These are phyloP conservation scores for Lagopus leucura DNA, from an alignment of 2,113 vertebrate genomes.

Conservation along the genomic window DNA sequence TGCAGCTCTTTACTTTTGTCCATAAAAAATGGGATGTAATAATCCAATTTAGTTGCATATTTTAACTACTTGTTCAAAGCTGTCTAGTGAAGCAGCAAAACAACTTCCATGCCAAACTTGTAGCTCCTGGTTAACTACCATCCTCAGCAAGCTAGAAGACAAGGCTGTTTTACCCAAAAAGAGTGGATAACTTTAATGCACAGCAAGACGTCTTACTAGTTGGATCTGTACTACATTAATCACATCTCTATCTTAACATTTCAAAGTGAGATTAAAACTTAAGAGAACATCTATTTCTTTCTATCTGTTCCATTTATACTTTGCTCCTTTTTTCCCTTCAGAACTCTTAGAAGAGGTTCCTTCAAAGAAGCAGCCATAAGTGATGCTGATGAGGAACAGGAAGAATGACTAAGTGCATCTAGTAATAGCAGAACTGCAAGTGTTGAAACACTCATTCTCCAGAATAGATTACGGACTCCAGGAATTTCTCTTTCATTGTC, in stretches of 20 bases:
- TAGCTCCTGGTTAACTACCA: background rate
- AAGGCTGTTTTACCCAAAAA: background rate
- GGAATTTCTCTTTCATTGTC: background rate
- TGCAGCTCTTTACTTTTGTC: background rate
- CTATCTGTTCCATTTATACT: background rate
- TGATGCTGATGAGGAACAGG: background rate
- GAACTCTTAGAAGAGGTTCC: background rate
- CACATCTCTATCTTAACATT: background rate
- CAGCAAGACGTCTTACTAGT: background rate
- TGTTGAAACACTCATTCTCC: background rate
- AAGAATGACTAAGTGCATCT: background rate
- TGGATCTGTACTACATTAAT: background rate
- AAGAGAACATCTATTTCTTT: background rate
- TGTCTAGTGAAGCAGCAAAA: background rate
- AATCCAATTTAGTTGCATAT: background rate
- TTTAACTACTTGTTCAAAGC: background rate
- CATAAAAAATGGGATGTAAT: background rate
- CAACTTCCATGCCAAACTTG: background rate
- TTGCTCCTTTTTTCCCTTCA: background rate
- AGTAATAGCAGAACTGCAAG: background rate
- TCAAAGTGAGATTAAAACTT: background rate
- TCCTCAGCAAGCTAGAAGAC: background rate
- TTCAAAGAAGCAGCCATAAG: background rate
- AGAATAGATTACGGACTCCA: background rate
- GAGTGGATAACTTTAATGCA: background rate